Conservation (phyloP, 2,797 vertebrate genomes). For the Hypotaenidia philippensis region DNA sequence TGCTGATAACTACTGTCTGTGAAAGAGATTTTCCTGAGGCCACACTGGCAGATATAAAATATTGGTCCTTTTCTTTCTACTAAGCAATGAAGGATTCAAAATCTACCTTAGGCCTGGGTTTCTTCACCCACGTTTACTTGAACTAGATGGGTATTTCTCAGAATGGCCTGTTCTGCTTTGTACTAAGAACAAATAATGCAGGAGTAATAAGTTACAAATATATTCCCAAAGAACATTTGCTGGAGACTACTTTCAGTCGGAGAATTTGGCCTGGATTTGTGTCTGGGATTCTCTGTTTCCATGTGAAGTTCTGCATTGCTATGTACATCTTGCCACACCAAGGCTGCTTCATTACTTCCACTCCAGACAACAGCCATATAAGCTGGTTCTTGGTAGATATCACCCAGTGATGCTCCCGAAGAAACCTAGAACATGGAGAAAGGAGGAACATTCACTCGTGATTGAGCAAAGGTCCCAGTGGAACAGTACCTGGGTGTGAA, state of each 20-base stretch:
- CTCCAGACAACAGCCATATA: background rate
- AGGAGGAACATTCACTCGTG: background rate
- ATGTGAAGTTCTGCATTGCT: accelerated
- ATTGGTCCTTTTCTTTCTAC: background rate
- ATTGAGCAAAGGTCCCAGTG: background rate
- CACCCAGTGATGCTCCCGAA: background rate
- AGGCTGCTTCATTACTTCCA: background rate
- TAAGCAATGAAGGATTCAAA: background rate
- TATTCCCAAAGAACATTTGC: background rate
- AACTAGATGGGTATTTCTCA: conserved; percentile 77
- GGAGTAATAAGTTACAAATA: background rate
- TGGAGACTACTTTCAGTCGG: background rate
- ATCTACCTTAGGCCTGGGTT: conserved; percentile 54
- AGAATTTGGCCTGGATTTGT: background rate
- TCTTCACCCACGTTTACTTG: conserved; percentile 80
- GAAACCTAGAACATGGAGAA: background rate
- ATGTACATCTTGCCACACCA: background rate
- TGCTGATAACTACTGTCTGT: background rate
- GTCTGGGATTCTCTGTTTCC: background rate
- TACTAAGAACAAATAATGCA: background rate
- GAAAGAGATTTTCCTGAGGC: background rate
- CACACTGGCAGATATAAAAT: background rate
- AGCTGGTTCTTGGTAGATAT: background rate
- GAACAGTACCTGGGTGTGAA: background rate
- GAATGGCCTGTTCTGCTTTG: conserved; percentile 72